phyloP scores from a whole-genome alignment of 2,888 invertebrate genomes.

The Philonicus albiceps region DNA sequence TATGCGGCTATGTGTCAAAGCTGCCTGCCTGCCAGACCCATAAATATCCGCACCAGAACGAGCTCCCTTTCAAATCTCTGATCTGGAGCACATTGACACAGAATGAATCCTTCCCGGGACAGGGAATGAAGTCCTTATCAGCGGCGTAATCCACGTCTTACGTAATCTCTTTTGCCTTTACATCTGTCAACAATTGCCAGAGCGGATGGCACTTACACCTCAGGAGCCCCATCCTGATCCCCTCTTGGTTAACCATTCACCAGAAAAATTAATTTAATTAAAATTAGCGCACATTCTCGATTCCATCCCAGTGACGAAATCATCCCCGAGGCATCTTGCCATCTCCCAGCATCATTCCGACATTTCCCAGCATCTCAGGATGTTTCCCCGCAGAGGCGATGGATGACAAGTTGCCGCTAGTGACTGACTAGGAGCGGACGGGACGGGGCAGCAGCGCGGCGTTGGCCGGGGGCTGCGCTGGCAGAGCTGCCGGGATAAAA shows the following conservation, averaged over 20 bases:
- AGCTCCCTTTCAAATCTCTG: background rate
- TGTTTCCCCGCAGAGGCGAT: background rate
- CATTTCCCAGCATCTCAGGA: background rate
- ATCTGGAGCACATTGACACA: slow-evolving; percentile 4
- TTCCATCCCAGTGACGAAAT: slow-evolving; percentile 8
- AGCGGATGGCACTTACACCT: background rate
- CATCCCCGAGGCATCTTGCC: background rate
- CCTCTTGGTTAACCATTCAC: background rate
- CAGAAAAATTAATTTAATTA: slow-evolving; percentile 32
- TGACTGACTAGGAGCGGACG: background rate
- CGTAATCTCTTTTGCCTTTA: slow-evolving; percentile 5
- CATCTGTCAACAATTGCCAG: slow-evolving; percentile 29
- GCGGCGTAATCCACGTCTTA: slow-evolving; percentile 28
- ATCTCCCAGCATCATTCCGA: background rate
- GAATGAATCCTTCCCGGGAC: background rate
- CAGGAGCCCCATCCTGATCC: background rate
- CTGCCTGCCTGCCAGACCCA: slow-evolving; percentile 6
- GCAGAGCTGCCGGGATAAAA: background rate
- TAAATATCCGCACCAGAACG: slow-evolving; percentile 8
- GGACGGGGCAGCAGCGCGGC: background rate
- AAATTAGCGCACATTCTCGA: slow-evolving; percentile 23
- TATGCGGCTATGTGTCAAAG: slow-evolving; percentile 15
- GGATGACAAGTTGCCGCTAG: background rate
- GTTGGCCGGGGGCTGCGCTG: background rate
- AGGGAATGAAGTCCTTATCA: slow-evolving; percentile 19